Evolutionary conservation across 2,113 vertebrate species (phyloP).

Genomic region (Panthera leo): DNA sequence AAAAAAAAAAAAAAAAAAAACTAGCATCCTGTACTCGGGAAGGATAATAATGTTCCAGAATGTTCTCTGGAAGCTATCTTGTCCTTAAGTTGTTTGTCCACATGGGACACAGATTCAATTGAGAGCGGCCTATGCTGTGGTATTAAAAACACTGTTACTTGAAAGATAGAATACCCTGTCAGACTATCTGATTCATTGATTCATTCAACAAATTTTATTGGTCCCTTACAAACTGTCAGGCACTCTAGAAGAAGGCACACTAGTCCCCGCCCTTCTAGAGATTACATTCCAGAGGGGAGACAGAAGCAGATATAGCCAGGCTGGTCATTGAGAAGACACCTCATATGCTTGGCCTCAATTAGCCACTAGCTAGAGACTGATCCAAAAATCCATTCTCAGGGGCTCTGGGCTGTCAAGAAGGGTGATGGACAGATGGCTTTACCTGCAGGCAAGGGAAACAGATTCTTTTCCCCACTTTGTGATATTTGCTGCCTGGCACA

Average conservation of each 20-base stretch:
- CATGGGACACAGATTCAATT: background rate
- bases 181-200: background rate
- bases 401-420: background rate
- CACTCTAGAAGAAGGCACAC: background rate
- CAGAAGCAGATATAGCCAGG: background rate
- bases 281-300: background rate
- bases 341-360: background rate
- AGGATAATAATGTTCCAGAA: background rate
- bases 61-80: background rate
- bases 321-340: background rate
- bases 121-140: background rate
- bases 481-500: background rate
- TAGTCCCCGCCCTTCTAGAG: background rate
- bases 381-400: background rate
- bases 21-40: background rate
- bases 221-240: background rate
- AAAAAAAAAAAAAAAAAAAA: background rate
- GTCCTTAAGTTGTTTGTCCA: background rate
- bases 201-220: background rate
- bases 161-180: background rate
- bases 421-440: background rate
- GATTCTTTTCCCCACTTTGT: background rate
- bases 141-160: background rate
- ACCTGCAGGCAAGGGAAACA: background rate
- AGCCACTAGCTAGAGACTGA: background rate